Conservation (phyloP, 2,888 invertebrate species). For the Cheilosia vernalis region DNA sequence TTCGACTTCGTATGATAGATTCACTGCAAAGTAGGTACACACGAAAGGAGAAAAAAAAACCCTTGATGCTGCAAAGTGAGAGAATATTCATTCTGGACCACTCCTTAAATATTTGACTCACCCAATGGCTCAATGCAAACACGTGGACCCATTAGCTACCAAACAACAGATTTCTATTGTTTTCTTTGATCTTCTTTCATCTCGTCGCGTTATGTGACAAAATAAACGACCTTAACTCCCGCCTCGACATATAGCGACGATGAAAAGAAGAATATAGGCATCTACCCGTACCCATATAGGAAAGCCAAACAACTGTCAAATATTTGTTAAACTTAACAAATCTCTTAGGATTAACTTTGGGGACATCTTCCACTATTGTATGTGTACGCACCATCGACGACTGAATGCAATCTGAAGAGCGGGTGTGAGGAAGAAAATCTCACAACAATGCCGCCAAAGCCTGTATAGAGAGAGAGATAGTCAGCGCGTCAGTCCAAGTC, state of each 20-base stretch:
- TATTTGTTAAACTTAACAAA: conserved; percentile 75
- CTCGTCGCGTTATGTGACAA: conserved; percentile 71
- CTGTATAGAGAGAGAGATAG: not conserved
- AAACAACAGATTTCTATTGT: conserved; percentile 75
- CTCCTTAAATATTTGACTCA: conserved; percentile 51
- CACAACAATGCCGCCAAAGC: conserved; percentile 68
- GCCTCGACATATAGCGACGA: conserved; percentile 22
- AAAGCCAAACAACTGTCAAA: conserved; percentile 72
- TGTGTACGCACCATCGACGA: not conserved
- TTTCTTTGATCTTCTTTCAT: conserved; percentile 74
- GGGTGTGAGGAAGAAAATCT: conserved; percentile 25
- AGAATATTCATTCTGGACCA: conserved; percentile 40
- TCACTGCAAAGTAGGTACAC: not conserved
- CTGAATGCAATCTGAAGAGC: conserved; percentile 15
- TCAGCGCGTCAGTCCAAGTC: not conserved
- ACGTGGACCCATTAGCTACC: conserved; percentile 73
- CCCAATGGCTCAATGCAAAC: conserved; percentile 62
- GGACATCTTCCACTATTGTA: conserved; percentile 33
- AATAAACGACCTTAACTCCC: conserved; percentile 71
- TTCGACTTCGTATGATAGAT: not conserved
- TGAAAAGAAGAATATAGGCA: conserved; percentile 10
- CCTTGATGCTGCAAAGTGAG: conserved; percentile 10
- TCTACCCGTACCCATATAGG: not conserved
- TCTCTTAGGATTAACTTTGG: conserved; percentile 74
- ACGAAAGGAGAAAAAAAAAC: not conserved